Evolutionary conservation across 1,140 invertebrate genomes (phyloP).

Genomic region (Leptinotarsa lineolata): DNA sequence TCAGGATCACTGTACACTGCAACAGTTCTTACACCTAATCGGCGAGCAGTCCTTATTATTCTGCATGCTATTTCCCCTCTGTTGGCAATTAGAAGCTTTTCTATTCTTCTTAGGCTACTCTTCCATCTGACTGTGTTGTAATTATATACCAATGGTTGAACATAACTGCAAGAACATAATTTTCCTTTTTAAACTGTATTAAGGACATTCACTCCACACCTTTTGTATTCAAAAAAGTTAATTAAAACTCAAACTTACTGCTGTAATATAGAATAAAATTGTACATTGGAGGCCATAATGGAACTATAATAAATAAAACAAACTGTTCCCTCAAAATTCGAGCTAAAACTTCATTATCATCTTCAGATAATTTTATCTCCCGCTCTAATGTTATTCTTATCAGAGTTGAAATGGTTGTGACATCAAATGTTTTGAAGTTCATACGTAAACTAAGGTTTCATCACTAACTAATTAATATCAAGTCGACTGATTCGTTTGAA

Average conservation of each 20-base stretch:
- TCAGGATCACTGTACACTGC: constrained; percentile 96
- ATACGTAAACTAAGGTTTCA: too few relatives aligned
- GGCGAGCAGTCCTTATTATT: constrained; percentile 84
- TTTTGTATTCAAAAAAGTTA: too few relatives aligned
- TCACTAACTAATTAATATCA: too few relatives aligned
- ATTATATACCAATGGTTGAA: not conserved
- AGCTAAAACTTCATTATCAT: too few relatives aligned
- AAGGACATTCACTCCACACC: not conserved
- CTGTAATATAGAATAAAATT: not conserved
- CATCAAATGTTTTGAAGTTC: too few relatives aligned
- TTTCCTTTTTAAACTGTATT: not conserved
- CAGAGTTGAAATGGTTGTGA: too few relatives aligned
- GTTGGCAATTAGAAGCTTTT: constrained; percentile 91
- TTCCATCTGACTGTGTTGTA: constrained; percentile 39
- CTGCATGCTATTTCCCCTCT: constrained; percentile 97
- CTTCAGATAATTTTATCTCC: too few relatives aligned
- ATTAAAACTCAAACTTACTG: not conserved
- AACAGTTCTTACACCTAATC: constrained; percentile 89
- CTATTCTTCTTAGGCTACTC: constrained; percentile 58
- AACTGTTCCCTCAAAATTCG: not conserved
- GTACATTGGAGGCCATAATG: not conserved
- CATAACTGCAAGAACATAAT: not conserved
- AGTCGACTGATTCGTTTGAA: too few relatives aligned
- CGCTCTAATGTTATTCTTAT: too few relatives aligned
- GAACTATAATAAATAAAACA: not conserved